Base-by-base conservation (phyloP, 2,797 vertebrate genomes). In the Parauchenoglanis ngamensis region DNA sequence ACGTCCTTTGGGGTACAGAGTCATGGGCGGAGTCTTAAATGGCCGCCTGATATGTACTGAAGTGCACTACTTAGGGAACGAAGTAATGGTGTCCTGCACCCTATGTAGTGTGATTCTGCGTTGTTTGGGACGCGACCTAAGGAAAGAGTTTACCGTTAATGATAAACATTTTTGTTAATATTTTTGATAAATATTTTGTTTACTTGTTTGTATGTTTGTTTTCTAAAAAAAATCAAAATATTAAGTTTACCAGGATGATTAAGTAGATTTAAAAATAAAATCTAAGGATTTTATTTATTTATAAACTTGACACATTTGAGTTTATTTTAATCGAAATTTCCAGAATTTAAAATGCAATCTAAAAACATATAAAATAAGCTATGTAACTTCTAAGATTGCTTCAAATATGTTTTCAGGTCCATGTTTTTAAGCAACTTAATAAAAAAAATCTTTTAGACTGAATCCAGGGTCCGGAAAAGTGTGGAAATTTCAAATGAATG, bases 81-180 rank as follows among this genome's bases (percentile, higher is more conserved):
- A 0, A 2, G 15, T 31, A 23, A 21, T 0, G 15, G 1, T 7
- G 15, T 3, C 7, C 0, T 12, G n/a, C 0, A 7, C 80, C 2
- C 61, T 52, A 28, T 28, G 3, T 31, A 83, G 80, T 19, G 44
- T 2, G 13, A 21, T 2, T 31, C 0, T 7, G 8, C 7, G 8
- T 19, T 1, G 8, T 67, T 83, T 67, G 61, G 23, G 61, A 52
- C 25, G 61, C 44, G 5, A 0, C 80, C 35, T 13, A 57, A 35
- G 23, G 7, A 7, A 3, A 76, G 17, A 31, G 17, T 0, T 79
- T 28, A 21, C 19, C 31, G 21, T 57, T 49, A n/a, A 75, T 1
- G 13, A 19, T 28, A 0, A 31, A 31, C 31, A 31, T 31, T 31
- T 28, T 77, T 31, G 1, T 56, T 15, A 21, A 3, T 40, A 19